A percentile compares a stretch with the other conserved stretches of the same genome.
These are phyloP conservation scores for Smithornis capensis DNA, from an alignment of 2,113 vertebrate genomes.

Conservation along the genomic window DNA sequence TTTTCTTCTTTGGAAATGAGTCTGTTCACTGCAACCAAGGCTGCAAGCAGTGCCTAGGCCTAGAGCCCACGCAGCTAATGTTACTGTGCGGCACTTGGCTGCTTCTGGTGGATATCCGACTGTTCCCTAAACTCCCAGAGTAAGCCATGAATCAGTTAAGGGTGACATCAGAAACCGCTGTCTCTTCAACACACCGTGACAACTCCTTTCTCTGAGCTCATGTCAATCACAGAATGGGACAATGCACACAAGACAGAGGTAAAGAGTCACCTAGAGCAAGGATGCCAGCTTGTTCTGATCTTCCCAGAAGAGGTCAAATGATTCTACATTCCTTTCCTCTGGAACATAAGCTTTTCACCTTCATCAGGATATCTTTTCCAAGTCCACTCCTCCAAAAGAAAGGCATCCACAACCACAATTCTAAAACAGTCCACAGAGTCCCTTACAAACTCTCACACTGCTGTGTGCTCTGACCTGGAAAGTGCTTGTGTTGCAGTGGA, in stretches of 20 bases:
- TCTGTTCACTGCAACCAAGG: fast-evolving
- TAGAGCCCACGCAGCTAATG: neutral
- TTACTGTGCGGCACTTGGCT: neutral
- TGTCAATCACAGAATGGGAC: neutral
- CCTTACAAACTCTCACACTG: neutral
- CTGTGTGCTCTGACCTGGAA: neutral
- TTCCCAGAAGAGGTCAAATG: neutral
- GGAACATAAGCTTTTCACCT: neutral
- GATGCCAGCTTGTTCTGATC: neutral
- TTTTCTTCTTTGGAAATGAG: neutral
- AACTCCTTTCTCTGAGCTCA: neutral
- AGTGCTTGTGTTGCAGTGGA: neutral
- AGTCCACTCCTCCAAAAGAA: neutral
- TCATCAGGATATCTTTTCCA: neutral
- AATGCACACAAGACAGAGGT: neutral
- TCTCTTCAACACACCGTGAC: fast-evolving
- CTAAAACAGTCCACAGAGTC: fast-evolving
- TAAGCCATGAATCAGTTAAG: neutral
- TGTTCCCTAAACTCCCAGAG: neutral
- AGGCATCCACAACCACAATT: neutral
- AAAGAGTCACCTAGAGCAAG: neutral
- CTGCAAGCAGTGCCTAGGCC: neutral
- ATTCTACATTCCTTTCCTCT: neutral
- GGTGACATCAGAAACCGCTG: neutral
- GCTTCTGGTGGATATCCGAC: neutral